A percentile compares a stretch with the other conserved stretches of the same genome.
Evolutionary conservation across 2,888 invertebrate genomes (phyloP).

Genomic region (Hemaris fuciformis): DNA sequence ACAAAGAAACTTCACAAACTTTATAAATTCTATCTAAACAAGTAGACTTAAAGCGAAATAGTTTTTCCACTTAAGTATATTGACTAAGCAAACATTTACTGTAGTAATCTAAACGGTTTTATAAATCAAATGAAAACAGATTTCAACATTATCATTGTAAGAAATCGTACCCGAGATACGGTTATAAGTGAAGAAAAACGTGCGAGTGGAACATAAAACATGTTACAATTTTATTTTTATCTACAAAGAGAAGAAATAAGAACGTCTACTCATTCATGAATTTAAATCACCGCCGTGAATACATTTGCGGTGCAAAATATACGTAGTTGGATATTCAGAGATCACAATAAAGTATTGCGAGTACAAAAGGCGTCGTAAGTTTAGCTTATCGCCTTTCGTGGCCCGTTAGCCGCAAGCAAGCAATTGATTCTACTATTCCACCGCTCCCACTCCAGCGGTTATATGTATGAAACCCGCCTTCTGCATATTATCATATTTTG

Average conservation of each 20-base stretch:
- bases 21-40: too few relatives aligned
- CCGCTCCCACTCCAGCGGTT: conserved; percentile 52
- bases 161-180: background rate
- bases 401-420: conserved; percentile 68
- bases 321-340: conserved; percentile 37
- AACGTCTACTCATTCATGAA: conserved; percentile 16
- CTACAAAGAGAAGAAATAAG: conserved; percentile 13
- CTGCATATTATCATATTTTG: conserved; percentile 69
- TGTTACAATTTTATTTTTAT: conserved; percentile 9
- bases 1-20: too few relatives aligned
- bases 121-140: conserved; percentile 1
- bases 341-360: conserved; percentile 61
- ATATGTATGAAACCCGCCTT: conserved; percentile 52
- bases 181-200: background rate
- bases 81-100: background rate
- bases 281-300: conserved; percentile 17
- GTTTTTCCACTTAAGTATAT: background rate
- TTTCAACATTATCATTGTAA: background rate
- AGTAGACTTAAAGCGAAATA: background rate
- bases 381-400: conserved; percentile 69
- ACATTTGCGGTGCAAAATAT: conserved; percentile 19
- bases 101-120: background rate
- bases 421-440: conserved; percentile 67
- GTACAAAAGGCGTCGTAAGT: conserved; percentile 73
- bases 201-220: background rate